phyloP scores from a whole-genome alignment of 2,888 invertebrate genomes.

The Acleris holmiana region DNA sequence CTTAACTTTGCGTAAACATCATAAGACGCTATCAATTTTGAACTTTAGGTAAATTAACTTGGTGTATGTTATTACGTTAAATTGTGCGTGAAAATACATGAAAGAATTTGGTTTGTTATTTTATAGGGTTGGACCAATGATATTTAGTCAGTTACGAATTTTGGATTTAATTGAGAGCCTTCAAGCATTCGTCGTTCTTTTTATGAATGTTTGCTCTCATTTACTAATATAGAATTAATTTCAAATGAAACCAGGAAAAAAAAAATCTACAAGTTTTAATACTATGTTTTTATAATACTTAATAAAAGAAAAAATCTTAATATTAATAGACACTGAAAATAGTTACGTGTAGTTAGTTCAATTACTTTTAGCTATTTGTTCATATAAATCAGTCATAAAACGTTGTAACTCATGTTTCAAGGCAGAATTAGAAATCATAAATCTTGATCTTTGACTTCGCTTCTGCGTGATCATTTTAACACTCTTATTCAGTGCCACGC shows the following conservation, averaged over 20 bases:
- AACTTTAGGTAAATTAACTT: slow-evolving; percentile 19
- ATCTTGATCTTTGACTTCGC: slow-evolving; percentile 11
- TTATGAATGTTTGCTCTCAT: too few species aligned
- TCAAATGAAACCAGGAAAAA: too few species aligned
- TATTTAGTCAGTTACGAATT: slow-evolving; percentile 10
- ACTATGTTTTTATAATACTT: too few species aligned
- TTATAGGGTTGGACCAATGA: slow-evolving; percentile 10
- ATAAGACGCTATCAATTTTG: slow-evolving; percentile 1
- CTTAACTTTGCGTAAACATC: neutral
- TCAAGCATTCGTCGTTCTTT: neutral
- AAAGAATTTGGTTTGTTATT: slow-evolving; percentile 40
- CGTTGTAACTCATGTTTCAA: too few species aligned
- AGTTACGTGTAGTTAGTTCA: too few species aligned
- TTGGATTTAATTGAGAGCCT: neutral
- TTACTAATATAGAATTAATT: too few species aligned
- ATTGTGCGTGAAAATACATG: slow-evolving; percentile 48
- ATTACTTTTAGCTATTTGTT: too few species aligned
- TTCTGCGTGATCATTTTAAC: neutral
- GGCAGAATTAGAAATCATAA: neutral
- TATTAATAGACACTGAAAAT: too few species aligned
- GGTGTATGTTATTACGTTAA: slow-evolving; percentile 41
- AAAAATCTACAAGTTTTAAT: too few species aligned
- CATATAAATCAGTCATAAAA: too few species aligned
- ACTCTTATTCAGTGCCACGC: too few species aligned
- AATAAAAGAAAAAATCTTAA: too few species aligned